phyloP scores from a whole-genome alignment of 2,113 vertebrate genomes.

The Mobula birostris region DNA sequence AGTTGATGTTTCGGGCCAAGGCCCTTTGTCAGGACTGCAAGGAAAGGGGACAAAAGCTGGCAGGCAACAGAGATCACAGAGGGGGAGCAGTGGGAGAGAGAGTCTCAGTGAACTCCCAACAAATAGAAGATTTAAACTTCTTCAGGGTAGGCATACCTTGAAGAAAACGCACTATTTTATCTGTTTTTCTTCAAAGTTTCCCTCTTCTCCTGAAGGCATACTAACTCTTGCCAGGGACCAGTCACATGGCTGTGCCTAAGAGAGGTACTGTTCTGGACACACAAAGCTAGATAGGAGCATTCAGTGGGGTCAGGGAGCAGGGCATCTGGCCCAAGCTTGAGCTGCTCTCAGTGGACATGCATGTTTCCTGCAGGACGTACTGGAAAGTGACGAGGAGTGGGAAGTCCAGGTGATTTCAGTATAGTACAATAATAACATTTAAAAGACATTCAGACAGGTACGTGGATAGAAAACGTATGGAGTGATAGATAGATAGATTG shows the following conservation, averaged over 20 bases:
- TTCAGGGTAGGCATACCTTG: too few relatives aligned
- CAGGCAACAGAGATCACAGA: too few relatives aligned
- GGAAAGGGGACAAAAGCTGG: too few relatives aligned
- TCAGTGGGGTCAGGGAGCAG: not conserved
- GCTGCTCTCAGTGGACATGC: not conserved
- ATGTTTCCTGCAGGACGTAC: not conserved
- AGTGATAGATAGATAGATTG: too few relatives aligned
- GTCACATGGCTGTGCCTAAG: not conserved
- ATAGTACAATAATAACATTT: too few relatives aligned
- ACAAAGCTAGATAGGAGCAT: not conserved
- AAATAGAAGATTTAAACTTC: too few relatives aligned
- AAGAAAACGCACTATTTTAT: not conserved
- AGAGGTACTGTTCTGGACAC: not conserved
- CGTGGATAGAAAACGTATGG: too few relatives aligned
- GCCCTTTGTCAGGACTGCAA: too few relatives aligned
- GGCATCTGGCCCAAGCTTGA: not conserved
- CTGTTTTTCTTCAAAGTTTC: not conserved
- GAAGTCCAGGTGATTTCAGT: not conserved
- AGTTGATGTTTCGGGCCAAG: too few relatives aligned
- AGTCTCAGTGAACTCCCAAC: too few relatives aligned
- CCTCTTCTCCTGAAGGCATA: not conserved
- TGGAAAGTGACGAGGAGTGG: not conserved
- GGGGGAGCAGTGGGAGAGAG: too few relatives aligned
- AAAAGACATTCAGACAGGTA: too few relatives aligned
- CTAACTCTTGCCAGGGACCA: not conserved